Percentiles rank a stretch among this genome's conserved stretches.
phyloP scores from a whole-genome alignment of 2,113 vertebrate genomes.

The Myotis brandtii region DNA sequence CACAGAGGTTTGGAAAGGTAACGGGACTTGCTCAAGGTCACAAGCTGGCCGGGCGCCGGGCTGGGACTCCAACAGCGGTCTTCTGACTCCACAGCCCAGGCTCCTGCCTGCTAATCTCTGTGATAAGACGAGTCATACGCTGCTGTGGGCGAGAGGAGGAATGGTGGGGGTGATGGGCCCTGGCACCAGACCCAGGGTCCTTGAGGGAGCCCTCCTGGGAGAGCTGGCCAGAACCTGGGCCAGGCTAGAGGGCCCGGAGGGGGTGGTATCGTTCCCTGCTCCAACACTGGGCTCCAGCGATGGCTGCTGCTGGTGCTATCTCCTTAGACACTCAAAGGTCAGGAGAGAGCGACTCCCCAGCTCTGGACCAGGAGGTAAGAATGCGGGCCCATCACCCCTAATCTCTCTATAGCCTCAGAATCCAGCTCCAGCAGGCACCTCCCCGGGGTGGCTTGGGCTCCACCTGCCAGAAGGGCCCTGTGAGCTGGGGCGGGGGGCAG shows the following conservation, averaged over 20 bases:
- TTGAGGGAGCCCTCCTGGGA: neutral
- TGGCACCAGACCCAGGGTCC: constrained; percentile 28
- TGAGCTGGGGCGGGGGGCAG: fast-evolving
- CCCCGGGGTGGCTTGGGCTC: neutral
- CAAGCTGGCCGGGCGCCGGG: neutral
- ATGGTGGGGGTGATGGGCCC: neutral
- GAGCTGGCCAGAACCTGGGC: neutral
- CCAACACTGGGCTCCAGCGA: neutral
- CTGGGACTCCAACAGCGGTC: neutral
- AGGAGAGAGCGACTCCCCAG: neutral
- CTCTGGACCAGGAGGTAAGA: neutral
- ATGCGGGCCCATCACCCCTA: neutral
- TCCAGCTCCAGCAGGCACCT: neutral
- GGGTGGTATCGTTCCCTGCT: neutral
- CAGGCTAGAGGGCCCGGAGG: neutral
- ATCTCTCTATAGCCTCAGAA: neutral
- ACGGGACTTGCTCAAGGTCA: constrained; percentile 64
- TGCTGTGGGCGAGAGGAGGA: neutral
- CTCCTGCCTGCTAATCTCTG: constrained; percentile 46
- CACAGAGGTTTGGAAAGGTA: neutral
- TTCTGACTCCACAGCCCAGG: neutral
- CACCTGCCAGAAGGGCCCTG: neutral
- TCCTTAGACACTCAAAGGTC: constrained; percentile 54
- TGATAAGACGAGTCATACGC: constrained; percentile 62
- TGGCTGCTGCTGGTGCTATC: neutral